phyloP scores from a whole-genome alignment of 2,113 vertebrate genomes.

The Ctenodactylus gundi region DNA sequence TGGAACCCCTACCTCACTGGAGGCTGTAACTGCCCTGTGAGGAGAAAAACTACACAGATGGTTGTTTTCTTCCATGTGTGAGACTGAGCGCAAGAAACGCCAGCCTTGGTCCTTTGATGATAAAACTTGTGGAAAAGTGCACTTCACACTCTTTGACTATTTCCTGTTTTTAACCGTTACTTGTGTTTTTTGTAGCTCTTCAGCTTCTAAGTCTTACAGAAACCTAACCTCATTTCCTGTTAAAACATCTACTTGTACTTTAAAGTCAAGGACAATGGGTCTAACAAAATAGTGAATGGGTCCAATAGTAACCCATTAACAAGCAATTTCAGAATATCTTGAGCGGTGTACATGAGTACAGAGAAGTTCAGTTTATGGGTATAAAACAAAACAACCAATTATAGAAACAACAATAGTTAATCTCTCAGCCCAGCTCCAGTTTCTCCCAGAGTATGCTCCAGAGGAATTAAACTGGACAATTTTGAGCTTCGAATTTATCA shows the following conservation, averaged over 20 bases:
- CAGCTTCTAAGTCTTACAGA: conserved; percentile 15
- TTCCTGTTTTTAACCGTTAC: neutral
- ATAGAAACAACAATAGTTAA: neutral
- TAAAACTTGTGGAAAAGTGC: neutral
- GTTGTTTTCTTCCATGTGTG: neutral
- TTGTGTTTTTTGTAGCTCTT: neutral
- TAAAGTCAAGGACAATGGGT: neutral
- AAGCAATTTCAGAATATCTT: neutral
- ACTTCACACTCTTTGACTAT: neutral
- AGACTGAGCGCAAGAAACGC: neutral
- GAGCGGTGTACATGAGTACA: neutral
- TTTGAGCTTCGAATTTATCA: neutral
- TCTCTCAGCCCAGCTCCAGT: neutral
- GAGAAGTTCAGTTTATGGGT: neutral
- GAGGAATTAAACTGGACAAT: neutral
- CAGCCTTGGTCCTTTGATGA: neutral
- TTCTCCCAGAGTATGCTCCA: neutral
- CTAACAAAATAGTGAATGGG: neutral
- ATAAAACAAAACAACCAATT: neutral
- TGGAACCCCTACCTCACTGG: neutral
- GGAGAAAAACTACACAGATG: too few species aligned
- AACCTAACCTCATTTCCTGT: neutral
- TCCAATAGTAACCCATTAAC: neutral
- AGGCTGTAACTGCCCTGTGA: neutral
- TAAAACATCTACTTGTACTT: neutral